Percentiles rank a stretch among this genome's conserved stretches.
phyloP scores from a whole-genome alignment of 2,888 invertebrate species.

The Anthophora plumipes region DNA sequence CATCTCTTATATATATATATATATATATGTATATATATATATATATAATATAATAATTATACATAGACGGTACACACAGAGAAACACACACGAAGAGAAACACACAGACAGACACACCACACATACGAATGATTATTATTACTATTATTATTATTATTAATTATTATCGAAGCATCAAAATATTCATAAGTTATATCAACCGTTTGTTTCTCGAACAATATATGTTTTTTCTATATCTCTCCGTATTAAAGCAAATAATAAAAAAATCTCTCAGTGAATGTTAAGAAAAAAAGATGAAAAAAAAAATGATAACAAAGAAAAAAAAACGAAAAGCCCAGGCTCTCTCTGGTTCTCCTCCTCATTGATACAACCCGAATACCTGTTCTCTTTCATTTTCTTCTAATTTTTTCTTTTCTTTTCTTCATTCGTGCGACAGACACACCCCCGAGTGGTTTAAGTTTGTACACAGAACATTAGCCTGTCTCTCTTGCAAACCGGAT shows the following conservation, averaged over 20 bases:
- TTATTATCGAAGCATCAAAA: conserved; percentile 84
- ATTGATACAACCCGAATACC: conserved; percentile 18
- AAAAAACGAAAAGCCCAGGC: conserved; percentile 55
- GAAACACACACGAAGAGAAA: conserved; percentile 14
- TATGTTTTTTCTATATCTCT: conserved; percentile 84
- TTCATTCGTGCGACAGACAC: not conserved
- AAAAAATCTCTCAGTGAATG: conserved; percentile 83
- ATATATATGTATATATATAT: too few species aligned
- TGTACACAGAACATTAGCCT: not conserved
- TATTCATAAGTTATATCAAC: conserved; percentile 84
- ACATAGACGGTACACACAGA: conserved; percentile 81
- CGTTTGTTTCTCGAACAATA: conserved; percentile 84
- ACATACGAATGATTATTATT: conserved; percentile 72
- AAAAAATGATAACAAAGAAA: conserved; percentile 29
- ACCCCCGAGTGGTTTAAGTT: conserved; percentile 5
- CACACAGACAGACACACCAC: conserved; percentile 37
- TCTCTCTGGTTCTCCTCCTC: conserved; percentile 57
- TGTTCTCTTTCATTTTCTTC: not conserved
- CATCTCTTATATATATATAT: conserved; percentile 72
- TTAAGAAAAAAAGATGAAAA: conserved; percentile 71
- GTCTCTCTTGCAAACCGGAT: not conserved
- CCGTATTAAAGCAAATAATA: conserved; percentile 84
- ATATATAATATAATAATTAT: conserved; percentile 83
- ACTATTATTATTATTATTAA: conserved; percentile 79
- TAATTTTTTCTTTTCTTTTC: not conserved